Evolutionary conservation across 2,113 vertebrate genomes (phyloP), one percentile per base, ranked within the genome.

Genomic region (Seriola aureovittata): DNA sequence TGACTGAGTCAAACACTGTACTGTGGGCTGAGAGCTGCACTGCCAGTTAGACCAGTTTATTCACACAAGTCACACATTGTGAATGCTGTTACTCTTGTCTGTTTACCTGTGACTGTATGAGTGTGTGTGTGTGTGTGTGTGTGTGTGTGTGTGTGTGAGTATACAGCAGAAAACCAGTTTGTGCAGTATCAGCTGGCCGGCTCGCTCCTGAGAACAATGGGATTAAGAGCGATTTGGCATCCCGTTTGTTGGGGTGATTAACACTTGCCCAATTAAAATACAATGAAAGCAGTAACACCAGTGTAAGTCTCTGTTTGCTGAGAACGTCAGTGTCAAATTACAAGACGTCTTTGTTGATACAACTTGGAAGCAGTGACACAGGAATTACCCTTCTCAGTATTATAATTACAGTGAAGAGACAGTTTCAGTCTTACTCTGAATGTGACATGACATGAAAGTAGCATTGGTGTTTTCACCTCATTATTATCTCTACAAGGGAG

Each of bases 1-100:
- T 65, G 32, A 62, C 67, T 58, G 11, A 34, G 67, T 78, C 62
- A 70, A 65, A 79, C 8, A 29, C 54, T 57, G 54, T 2, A 4
- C 23, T 25, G 11, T 75, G 21, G 13, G 44, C 13, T 9, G n/a
- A 70, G 13, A 5, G 55, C 76, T 14, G 85, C 9, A 1, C 42
- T 1, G 14, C 87, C 74, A 7, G 89, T 85, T 25, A 8, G 38
- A 84, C 91, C 59, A 50, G 88, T 86, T 91, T 69, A 80, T 66
- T 78, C 48, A 88, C 23, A 36, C 11, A 34, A 12, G 66, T 50
- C 36, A 62, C 32, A 6, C 52, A 52, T 4, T 44, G 0, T 12
- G 55, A 75, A 76, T 63, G 70, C 63, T 80, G 82, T 79, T 38
- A 2, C 12, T 58, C 80, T 80, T 79, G 86, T 76, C 59, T 74